Evolutionary conservation across 2,888 invertebrate genomes (phyloP).

Genomic region (Noctua fimbriata): DNA sequence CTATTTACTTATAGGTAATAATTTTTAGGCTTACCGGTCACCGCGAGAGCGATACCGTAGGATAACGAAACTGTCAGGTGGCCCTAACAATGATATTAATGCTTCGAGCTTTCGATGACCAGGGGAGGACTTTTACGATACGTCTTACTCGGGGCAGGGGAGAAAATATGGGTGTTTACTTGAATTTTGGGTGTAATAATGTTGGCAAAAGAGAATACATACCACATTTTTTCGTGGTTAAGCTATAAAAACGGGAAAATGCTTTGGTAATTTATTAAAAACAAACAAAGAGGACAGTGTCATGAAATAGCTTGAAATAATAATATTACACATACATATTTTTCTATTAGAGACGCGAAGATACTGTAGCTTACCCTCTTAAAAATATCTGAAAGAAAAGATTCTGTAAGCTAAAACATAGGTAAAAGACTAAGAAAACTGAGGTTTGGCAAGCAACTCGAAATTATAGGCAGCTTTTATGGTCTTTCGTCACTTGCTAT

Average conservation of each 20-base stretch:
- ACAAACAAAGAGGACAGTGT: neutral
- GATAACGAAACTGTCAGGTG: constrained; percentile 81
- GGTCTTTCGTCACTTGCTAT: constrained; percentile 51
- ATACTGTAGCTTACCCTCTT: neutral
- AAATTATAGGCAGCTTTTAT: constrained; percentile 59
- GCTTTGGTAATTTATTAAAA: neutral
- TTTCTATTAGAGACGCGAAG: neutral
- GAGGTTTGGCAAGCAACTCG: neutral
- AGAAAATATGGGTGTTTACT: constrained; percentile 52
- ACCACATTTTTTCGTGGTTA: neutral
- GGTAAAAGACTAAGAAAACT: neutral
- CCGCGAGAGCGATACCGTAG: constrained; percentile 75
- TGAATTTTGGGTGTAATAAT: constrained; percentile 36
- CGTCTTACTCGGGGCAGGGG: constrained; percentile 49
- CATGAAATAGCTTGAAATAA: neutral
- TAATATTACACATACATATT: neutral
- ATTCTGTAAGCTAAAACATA: neutral
- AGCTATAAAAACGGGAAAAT: neutral
- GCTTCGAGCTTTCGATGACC: constrained; percentile 66
- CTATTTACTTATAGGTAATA: constrained; percentile 77
- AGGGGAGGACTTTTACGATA: constrained; percentile 68
- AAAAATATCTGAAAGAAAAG: neutral
- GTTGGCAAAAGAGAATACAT: neutral
- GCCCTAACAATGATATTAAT: constrained; percentile 82
- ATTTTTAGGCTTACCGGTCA: constrained; percentile 78